Base-by-base conservation (phyloP, 2,888 invertebrate species). In the Alloplasta piceator region DNA sequence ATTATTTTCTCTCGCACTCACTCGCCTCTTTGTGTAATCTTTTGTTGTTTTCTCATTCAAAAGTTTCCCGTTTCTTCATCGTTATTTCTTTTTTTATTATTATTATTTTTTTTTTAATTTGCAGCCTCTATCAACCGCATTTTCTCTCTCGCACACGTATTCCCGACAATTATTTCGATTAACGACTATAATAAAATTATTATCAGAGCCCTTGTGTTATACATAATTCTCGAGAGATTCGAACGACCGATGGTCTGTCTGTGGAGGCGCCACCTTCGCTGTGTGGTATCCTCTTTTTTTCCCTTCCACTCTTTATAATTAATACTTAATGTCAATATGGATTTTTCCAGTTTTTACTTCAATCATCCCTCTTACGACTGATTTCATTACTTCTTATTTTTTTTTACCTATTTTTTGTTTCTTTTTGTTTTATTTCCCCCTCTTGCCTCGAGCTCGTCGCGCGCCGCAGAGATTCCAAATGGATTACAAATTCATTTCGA, bases 381-480 rank as follows among this genome's bases (percentile, higher is more conserved):
- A 26, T 26, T 26, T 64, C 41, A 63, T 43, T 43, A 64, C 64
- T 16, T 63, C 64, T 55, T 55, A 12, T 26, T 77, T 60, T 50
- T 60, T 50, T 61, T 52, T 52, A 52, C 43, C 41, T 63, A 16
- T 60, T 46, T 61, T 58, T 55, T 41, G 36, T 64, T 50, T 66
- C 52, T 14, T 48, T 66, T 6, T 43, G 26, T 26, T 55, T 64
- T 52, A 72, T 5, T 38, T 46, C 52, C 46, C 26, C 50, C 71
- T 64, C 38, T 41, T 67, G 68, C 77, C 71, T 64, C 38, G 39
- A 72, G 68, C 77, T 82, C 77, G 70, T 73, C 72, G 79, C 61
- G 79, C 61, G 72, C 76, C 80, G 61, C 76, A 78, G 73, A 83
- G 83, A 82, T 82, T 83, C 80, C 71, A 76, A 56, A 64, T 76